Evolutionary conservation across 2,888 invertebrate genomes (phyloP), one percentile per base, ranked within the genome.

Genomic region (Oxyscelio sp.): DNA sequence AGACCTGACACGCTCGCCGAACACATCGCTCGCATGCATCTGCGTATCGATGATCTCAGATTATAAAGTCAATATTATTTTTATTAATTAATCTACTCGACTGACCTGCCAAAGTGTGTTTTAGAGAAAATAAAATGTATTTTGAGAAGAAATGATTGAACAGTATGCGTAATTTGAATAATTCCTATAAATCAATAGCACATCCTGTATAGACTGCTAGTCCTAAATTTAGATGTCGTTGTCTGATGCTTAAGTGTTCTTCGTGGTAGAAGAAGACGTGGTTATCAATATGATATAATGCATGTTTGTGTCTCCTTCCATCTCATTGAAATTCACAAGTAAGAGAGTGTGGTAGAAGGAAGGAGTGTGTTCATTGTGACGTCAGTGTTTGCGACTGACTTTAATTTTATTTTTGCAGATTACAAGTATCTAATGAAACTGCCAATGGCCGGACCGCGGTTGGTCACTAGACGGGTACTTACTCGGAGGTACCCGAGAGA

Each of bases 1-100:
- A 90, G 92, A 68, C 88, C 89, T 22, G 91, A 92, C 70, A 90
- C 90, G 34, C 89, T 93, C 52, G 86, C 89, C 50, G 90, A 92
- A 34, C 93, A 94, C 87, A 79, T 91, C 27, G 87, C 88, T 19
- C 87, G 88, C 66, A 84, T 89, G 74, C 92, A 91, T 70, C 61
- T 77, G 66, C 70, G 74, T 48, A 61, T 86, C 77, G 79, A 85
- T 85, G 84, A 86, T 68, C 77, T 78, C 66, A 78, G 78, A 83
- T 66, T 78, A 34, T 78, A 52, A 66, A 2, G 15, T 38, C n/a
- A 6, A 19, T 11, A 3, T 31, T 34, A 34, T 59, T 48, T 8
- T 27, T 24, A 6, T 9, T 15, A 13, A 19, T 19, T 31, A 3
- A 17, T 22, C 11, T n/a, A 50, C 24, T 34, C 11, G 22, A 61